Conservation (phyloP, 2,797 vertebrate species). For the Cebuella pygmaea region DNA sequence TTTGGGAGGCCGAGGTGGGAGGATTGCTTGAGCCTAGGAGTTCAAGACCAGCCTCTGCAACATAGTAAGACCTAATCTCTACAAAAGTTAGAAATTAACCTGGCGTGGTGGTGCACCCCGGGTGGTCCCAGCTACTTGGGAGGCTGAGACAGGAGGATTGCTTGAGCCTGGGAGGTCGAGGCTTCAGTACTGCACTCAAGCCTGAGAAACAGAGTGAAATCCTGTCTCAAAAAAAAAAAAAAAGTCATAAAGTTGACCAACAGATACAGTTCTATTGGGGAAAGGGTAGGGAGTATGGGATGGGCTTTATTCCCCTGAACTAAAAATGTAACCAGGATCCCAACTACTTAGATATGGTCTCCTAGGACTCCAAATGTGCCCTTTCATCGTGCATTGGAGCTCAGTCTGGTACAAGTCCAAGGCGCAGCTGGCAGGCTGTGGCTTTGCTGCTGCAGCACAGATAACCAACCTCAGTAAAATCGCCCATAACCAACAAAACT, state of each 20-base stretch:
- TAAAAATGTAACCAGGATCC: background rate
- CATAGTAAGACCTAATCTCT: too few species aligned
- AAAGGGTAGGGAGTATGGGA: background rate
- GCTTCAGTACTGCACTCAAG: background rate
- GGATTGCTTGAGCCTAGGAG: background rate
- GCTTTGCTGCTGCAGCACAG: background rate
- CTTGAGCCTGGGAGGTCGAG: background rate
- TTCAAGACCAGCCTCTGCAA: too few species aligned
- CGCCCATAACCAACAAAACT: background rate
- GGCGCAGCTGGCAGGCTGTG: background rate
- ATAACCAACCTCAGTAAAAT: background rate
- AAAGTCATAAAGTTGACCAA: background rate
- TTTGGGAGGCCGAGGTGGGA: background rate
- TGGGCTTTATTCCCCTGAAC: background rate
- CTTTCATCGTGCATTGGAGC: background rate
- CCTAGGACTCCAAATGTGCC: accelerated
- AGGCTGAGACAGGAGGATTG: background rate
- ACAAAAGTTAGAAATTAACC: background rate
- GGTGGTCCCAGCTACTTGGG: background rate
- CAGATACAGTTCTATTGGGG: background rate
- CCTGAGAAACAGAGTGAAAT: background rate
- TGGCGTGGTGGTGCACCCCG: background rate
- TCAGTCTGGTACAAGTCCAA: background rate
- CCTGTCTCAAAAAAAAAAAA: background rate
- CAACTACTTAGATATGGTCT: background rate